Evolutionary conservation across 2,113 vertebrate species (phyloP), one percentile per base, ranked within the genome.

Genomic region (Tursiops truncatus): DNA sequence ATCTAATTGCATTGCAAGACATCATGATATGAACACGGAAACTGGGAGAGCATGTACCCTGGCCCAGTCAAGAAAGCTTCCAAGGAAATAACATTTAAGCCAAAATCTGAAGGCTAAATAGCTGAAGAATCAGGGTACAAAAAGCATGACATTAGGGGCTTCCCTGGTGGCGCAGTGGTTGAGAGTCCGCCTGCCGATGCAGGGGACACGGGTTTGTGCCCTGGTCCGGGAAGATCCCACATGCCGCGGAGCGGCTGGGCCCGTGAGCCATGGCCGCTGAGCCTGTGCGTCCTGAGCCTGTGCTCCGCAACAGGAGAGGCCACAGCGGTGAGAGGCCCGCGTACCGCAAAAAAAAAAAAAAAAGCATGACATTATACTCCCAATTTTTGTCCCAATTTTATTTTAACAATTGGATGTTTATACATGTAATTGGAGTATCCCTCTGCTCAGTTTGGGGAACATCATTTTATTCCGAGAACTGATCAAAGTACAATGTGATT

Each of bases 41-140:
- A 33, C 41, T 9, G 2, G 53, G 10, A 94, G 33, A 81, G 36
- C 18, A 67, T 58, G n/a, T 26, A 58, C 60, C 36, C 70, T 13
- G 18, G 15, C 89, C 33, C 25, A 41, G 9, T 82, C 68, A 84
- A 87, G 65, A 94, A 91, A 81, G 5, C 26, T 67, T 68, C 74
- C 73, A 76, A 28, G 26, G 14, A 84, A 96, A 82, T 28, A 25
- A 31, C 76, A 88, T 3, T 56, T 41, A 31, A 73, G 36, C n/a
- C 26, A 90, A 88, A 95, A 89, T 36, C 62, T 65, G 17, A 94
- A 77, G 36, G n/a, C 80, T 31, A 91, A 84, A 85, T 36, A 81
- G 28, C 20, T 50, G 6, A 80, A 60, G 8, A 58, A 38, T 90
- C 62, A 50, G 41, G 0, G 2, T 82, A 68, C 33, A 47, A 87